phyloP scores from a whole-genome alignment of 2,113 vertebrate species.

The Apaloderma vittatum region DNA sequence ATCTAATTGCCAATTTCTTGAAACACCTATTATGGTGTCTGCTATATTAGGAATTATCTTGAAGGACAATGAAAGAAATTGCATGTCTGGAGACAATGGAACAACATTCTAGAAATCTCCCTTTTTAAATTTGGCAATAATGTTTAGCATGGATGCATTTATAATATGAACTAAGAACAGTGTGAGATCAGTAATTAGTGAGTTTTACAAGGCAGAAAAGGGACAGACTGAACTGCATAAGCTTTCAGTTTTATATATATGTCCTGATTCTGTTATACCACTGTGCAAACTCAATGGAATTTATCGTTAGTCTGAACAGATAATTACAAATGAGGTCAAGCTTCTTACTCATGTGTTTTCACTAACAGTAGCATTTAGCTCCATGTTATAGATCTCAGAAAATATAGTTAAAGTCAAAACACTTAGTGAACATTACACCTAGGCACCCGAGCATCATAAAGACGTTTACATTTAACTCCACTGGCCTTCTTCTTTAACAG shows the following conservation, averaged over 20 bases:
- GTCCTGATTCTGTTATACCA: background rate
- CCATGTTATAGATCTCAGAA: background rate
- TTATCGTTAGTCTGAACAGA: background rate
- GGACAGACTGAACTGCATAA: background rate
- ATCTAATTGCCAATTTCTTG: background rate
- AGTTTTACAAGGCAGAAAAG: background rate
- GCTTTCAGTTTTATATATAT: background rate
- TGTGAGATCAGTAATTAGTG: background rate
- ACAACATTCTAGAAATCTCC: background rate
- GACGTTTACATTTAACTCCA: background rate
- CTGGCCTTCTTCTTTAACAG: constrained; percentile 2
- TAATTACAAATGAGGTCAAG: background rate
- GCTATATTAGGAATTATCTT: background rate
- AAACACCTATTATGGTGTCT: background rate
- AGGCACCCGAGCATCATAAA: background rate
- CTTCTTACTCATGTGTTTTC: background rate
- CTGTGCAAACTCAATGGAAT: background rate
- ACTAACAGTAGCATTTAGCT: background rate
- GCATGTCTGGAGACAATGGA: background rate
- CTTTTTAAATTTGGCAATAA: background rate
- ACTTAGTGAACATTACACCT: background rate
- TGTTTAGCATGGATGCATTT: background rate
- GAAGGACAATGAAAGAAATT: background rate
- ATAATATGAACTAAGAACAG: background rate
- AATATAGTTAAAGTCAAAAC: background rate